Percentiles rank a stretch among this genome's conserved stretches.
Conservation (phyloP, 1,140 invertebrate genomes). For the Cyclargus thomasi region DNA sequence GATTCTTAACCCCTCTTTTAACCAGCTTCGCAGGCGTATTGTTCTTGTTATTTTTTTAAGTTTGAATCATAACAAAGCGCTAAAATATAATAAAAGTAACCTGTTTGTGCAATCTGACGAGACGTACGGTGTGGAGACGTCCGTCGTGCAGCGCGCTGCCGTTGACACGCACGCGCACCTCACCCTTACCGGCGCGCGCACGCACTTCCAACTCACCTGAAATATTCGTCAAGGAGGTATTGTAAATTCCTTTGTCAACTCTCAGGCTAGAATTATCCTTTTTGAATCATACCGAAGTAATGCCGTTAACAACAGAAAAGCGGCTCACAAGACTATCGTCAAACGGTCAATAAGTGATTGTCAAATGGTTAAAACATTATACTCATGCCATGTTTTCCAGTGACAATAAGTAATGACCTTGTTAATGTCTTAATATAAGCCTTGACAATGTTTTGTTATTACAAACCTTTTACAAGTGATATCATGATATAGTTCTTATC, state of each 20-base stretch:
- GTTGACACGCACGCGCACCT: slow-evolving; percentile 78
- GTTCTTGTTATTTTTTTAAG: too few relatives aligned
- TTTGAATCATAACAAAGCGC: too few relatives aligned
- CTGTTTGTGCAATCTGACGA: slow-evolving; percentile 67
- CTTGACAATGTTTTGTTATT: slow-evolving; percentile 32
- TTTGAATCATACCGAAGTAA: too few relatives aligned
- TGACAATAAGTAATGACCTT: too few relatives aligned
- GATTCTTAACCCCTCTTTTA: too few relatives aligned
- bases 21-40: too few relatives aligned
- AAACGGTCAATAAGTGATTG: too few relatives aligned
- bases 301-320: too few relatives aligned
- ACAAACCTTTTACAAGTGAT: slow-evolving; percentile 50
- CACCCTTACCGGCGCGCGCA: slow-evolving; percentile 82
- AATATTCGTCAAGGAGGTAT: neutral
- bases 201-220: slow-evolving; percentile 52
- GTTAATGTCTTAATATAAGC: slow-evolving; percentile 26
- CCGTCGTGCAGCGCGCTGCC: slow-evolving; percentile 79
- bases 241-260: neutral
- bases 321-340: too few relatives aligned
- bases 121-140: slow-evolving; percentile 77
- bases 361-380: too few relatives aligned
- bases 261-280: too few relatives aligned
- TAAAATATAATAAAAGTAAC: slow-evolving; percentile 32
- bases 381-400: too few relatives aligned
- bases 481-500: slow-evolving; percentile 57